Percentiles rank a stretch among this genome's conserved stretches.
phyloP scores from a whole-genome alignment of 2,888 invertebrate species.

The Phengaris arion region DNA sequence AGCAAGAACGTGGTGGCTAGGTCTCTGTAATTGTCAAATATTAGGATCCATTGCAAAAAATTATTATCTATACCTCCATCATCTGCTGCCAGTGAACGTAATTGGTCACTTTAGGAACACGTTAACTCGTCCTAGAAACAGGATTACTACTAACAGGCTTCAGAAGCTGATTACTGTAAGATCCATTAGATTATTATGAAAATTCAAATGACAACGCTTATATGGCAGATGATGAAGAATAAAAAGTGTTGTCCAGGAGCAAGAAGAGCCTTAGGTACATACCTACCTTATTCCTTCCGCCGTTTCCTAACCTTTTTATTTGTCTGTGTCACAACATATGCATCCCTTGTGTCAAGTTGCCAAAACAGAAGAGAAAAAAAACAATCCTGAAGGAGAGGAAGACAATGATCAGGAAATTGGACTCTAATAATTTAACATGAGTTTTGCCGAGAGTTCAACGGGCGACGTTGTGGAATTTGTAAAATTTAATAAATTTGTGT shows the following conservation, averaged over 20 bases:
- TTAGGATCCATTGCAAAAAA: neutral
- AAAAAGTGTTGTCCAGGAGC: neutral
- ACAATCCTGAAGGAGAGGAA: neutral
- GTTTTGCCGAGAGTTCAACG: neutral
- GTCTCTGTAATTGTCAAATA: neutral
- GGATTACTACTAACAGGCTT: neutral
- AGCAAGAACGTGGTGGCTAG: neutral
- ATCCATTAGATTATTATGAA: neutral
- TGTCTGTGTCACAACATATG: too few relatives aligned
- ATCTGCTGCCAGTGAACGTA: neutral
- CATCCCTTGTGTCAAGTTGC: neutral
- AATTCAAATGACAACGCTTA: neutral
- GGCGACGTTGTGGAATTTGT: too few relatives aligned
- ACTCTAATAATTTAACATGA: too few relatives aligned
- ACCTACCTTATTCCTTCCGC: too few relatives aligned
- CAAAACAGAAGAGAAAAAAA: neutral
- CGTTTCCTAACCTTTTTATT: too few relatives aligned
- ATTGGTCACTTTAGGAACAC: neutral
- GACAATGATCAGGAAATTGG: neutral
- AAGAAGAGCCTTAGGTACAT: neutral
- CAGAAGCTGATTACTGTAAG: neutral
- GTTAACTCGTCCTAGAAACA: neutral
- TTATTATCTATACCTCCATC: conserved; percentile 1
- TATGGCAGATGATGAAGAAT: neutral
- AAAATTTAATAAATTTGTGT: too few relatives aligned